Base-by-base conservation (phyloP, 2,797 vertebrate genomes). In the Sebastes hubbsi region DNA sequence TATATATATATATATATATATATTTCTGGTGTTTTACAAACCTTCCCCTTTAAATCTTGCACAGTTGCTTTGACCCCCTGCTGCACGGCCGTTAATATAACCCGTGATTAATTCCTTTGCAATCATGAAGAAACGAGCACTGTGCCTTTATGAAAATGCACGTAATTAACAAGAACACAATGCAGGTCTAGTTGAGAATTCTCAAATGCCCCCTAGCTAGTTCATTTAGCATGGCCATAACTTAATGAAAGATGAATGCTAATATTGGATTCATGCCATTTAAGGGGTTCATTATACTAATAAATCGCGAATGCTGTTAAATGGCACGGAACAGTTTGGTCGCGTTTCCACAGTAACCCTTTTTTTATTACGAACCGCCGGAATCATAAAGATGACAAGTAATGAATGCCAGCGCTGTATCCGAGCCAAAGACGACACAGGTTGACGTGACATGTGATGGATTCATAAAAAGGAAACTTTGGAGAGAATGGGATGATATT, bases 231-330 rank as follows among this genome's bases (percentile, higher is more conserved):
- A 56, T 76, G 71, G 77, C 27, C 78, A 78, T 86, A 89, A 84
- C 72, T 69, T 92, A 86, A 91, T 91, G 88, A 86, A 83, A 86
- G 88, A 89, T 87, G 80, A 88, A 91, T 86, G 82, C 78, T 87
- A 84, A 88, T 87, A 87, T 88, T 89, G 72, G 90, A 86, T 87
- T 90, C 25, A 72, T 87, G 87, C 65, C 88, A 91, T 92, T 92
- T 88, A 83, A 84, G 59, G 56, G 79, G 66, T 78, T 90, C 77
- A 89, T 93, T 89, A 88, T 67, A 85, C 72, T 83, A 91, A 93
- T 92, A 91, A 77, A 90, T 87, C 83, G 71, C 2, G 1, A 75
- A 59, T 69, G 72, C 68, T 77, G 69, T 63, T 85, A 89, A 88
- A 83, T 83, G 72, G 73, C 76, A 82, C 3, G 2, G 86, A 87